phyloP scores from a whole-genome alignment of 1,140 invertebrate species.

The Venustaconcha ellipsiformis region DNA sequence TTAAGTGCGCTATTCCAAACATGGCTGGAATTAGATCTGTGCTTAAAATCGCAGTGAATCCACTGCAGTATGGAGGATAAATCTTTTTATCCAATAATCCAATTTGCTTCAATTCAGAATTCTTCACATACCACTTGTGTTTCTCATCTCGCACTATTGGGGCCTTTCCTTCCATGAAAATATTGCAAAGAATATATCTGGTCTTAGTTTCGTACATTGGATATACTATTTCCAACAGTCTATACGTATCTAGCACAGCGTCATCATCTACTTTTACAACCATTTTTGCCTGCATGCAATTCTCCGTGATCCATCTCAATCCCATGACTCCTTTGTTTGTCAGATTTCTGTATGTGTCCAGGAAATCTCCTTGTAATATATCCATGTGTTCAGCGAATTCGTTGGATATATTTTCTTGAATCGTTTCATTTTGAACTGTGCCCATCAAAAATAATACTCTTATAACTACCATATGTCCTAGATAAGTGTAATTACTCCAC shows the following conservation, averaged over 20 bases:
- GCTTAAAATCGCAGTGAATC: constrained; percentile 40
- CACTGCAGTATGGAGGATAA: constrained; percentile 53
- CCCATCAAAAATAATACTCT: constrained; percentile 79
- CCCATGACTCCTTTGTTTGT: constrained; percentile 79
- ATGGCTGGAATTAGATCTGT: constrained; percentile 49
- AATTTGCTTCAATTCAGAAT: constrained; percentile 25
- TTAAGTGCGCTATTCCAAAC: constrained; percentile 51
- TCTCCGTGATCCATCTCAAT: constrained; percentile 82
- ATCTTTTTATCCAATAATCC: constrained; percentile 9
- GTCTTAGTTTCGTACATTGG: constrained; percentile 10
- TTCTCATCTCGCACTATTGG: constrained; percentile 27
- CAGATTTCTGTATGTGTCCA: constrained; percentile 62
- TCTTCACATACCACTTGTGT: constrained; percentile 42
- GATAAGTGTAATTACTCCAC: constrained; percentile 53
- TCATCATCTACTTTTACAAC: constrained; percentile 69
- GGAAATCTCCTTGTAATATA: constrained; percentile 61
- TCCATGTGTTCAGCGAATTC: constrained; percentile 48
- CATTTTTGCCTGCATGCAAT: constrained; percentile 73
- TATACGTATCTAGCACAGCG: constrained; percentile 26
- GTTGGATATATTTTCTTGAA: constrained; percentile 36
- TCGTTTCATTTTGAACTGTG: constrained; percentile 64
- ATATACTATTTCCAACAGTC: constrained; percentile 15
- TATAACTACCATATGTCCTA: constrained; percentile 31
- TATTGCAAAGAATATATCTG: constrained; percentile 38
- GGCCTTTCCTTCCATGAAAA: constrained; percentile 24